Conservation (phyloP, 2,888 invertebrate genomes). For the Apantesis nais region DNA sequence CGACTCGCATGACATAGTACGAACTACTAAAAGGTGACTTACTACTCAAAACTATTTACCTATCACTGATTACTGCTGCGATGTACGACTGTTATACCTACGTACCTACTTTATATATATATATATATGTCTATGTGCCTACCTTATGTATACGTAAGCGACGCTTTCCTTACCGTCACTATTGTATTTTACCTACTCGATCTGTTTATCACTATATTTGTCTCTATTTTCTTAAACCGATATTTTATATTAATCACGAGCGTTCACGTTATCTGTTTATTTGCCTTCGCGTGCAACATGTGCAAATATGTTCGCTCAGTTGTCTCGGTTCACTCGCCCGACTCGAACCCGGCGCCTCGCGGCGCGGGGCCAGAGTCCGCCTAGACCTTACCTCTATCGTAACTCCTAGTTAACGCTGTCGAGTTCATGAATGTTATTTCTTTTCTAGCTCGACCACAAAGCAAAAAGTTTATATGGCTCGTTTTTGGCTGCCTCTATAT, state of each 20-base stretch:
- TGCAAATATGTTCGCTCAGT: constrained; percentile 16
- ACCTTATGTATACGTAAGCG: constrained; percentile 53
- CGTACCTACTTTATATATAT: constrained; percentile 28
- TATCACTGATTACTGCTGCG: constrained; percentile 67
- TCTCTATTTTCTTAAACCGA: constrained; percentile 51
- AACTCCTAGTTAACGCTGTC: constrained; percentile 58
- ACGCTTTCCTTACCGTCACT: constrained; percentile 74
- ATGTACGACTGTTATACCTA: constrained; percentile 56
- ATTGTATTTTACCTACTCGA: constrained; percentile 49
- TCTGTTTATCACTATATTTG: constrained; percentile 55
- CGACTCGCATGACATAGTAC: constrained; percentile 73
- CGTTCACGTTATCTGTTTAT: constrained; percentile 70
- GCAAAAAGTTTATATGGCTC: constrained; percentile 84
- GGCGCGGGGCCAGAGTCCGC: constrained; percentile 15
- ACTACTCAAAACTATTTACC: constrained; percentile 88
- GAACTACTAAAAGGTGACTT: constrained; percentile 87
- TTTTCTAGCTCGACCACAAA: constrained; percentile 83
- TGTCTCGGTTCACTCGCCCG: constrained; percentile 23
- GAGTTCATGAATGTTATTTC: constrained; percentile 77
- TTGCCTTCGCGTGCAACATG: constrained; percentile 64
- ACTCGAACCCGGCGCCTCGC: constrained; percentile 20
- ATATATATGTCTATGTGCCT: constrained; percentile 69
- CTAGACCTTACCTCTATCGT: constrained; percentile 16
- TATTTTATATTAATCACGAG: constrained; percentile 58
- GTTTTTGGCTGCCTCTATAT: constrained; percentile 84